These are phyloP conservation scores for Eupithecia inturbata DNA, from an alignment of 2,888 invertebrate genomes.

Conservation along the genomic window DNA sequence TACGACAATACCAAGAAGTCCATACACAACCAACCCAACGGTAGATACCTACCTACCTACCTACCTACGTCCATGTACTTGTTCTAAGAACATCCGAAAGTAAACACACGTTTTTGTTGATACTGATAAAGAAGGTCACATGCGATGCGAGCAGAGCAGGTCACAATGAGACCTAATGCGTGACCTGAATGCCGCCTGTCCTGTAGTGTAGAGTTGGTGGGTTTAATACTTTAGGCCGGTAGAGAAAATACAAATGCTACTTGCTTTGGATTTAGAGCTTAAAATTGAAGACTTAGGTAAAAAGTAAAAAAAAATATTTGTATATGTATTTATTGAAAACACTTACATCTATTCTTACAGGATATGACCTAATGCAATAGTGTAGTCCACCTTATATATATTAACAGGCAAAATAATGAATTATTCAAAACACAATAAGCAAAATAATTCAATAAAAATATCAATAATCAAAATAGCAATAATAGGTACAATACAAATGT, in stretches of 20 bases:
- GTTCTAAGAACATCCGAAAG: constrained; percentile 8
- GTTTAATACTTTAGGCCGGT: constrained; percentile 2
- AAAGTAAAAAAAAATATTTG: no score
- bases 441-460: no score
- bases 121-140: constrained; percentile 25
- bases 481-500: no score
- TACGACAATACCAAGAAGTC: constrained; percentile 8
- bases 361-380: no score
- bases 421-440: no score
- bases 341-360: no score
- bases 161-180: constrained; percentile 25
- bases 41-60: background rate
- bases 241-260: background rate
- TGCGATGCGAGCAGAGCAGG: constrained; percentile 3
- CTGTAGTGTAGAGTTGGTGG: constrained; percentile 5
- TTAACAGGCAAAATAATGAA: no score
- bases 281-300: background rate
- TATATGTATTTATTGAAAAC: no score
- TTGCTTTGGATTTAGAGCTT: background rate
- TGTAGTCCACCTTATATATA: no score
- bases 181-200: constrained; percentile 27
- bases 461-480: no score
- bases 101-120: constrained; percentile 13
- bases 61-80: background rate
- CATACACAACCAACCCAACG: background rate